Percentiles rank a stretch among this genome's conserved stretches.
These are phyloP conservation scores for Arctocebus calabarensis DNA, from an alignment of 2,797 vertebrate species.

Conservation along the genomic window DNA sequence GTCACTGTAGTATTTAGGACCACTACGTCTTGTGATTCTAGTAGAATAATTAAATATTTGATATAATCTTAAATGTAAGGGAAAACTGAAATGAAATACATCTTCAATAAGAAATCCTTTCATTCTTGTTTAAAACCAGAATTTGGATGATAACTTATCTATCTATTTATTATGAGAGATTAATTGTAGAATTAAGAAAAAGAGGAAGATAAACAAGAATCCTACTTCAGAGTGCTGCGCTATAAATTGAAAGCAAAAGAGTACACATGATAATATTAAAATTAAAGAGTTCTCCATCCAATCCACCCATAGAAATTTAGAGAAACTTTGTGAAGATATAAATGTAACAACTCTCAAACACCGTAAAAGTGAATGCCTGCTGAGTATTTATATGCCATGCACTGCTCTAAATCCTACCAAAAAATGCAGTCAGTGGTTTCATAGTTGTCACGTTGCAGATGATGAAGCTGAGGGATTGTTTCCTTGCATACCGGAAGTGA, in stretches of 20 bases:
- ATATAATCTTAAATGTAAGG: neutral
- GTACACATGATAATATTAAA: neutral
- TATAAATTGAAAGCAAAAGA: neutral
- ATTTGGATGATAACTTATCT: neutral
- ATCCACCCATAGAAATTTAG: neutral
- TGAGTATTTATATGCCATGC: neutral
- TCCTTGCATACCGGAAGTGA: neutral
- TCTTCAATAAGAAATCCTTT: neutral
- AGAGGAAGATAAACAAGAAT: neutral
- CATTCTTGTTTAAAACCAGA: neutral
- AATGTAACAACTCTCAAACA: conserved; percentile 36
- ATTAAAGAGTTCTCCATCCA: neutral
- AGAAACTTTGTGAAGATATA: neutral
- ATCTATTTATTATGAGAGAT: too few relatives aligned
- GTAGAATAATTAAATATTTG: neutral
- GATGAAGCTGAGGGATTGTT: neutral
- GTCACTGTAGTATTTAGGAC: neutral
- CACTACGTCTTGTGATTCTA: neutral
- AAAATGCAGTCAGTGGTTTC: neutral
- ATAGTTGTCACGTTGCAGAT: neutral
- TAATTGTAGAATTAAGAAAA: neutral
- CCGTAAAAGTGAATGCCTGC: neutral
- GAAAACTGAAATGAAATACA: neutral
- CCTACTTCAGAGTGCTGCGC: neutral
- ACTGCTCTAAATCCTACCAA: neutral